phyloP scores from a whole-genome alignment of 2,888 invertebrate species.

The Mimachlamys varia region DNA sequence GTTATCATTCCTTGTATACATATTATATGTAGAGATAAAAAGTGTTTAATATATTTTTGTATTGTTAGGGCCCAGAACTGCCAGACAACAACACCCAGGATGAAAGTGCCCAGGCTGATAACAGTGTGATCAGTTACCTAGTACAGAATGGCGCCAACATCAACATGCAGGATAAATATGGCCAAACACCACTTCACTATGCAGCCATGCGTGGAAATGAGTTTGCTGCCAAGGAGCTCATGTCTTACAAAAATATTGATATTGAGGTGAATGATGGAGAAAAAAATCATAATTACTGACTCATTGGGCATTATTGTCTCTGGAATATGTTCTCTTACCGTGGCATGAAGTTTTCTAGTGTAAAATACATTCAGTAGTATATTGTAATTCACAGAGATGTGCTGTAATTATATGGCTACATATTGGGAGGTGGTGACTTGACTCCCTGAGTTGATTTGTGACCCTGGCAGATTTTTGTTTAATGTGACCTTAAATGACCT shows the following conservation, averaged over 20 bases:
- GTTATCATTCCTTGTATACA: no score
- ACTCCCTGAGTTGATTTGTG: no score
- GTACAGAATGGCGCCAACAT: slow-evolving; percentile 84
- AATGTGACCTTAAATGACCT: slow-evolving; percentile 74
- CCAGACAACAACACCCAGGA: slow-evolving; percentile 57
- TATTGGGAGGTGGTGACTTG: no score
- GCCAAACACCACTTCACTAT: slow-evolving; percentile 89
- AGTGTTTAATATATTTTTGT: not conserved
- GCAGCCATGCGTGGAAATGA: slow-evolving; percentile 90
- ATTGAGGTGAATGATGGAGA: slow-evolving; percentile 79
- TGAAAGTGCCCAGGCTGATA: slow-evolving; percentile 47
- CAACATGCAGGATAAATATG: slow-evolving; percentile 85
- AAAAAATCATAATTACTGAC: not conserved
- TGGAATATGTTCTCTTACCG: no score
- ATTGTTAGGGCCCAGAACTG: slow-evolving; percentile 39
- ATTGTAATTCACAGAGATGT: no score
- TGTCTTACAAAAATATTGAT: slow-evolving; percentile 86
- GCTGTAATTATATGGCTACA: no score
- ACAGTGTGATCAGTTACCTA: slow-evolving; percentile 72
- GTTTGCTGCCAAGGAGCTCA: slow-evolving; percentile 87
- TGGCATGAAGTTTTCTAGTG: no score
- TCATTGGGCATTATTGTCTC: no score
- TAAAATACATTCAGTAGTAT: no score
- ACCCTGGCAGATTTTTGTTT: no score
- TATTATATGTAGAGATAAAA: no score